Evolutionary conservation across 2,113 vertebrate genomes (phyloP).

Genomic region (Patagioenas fasciata): DNA sequence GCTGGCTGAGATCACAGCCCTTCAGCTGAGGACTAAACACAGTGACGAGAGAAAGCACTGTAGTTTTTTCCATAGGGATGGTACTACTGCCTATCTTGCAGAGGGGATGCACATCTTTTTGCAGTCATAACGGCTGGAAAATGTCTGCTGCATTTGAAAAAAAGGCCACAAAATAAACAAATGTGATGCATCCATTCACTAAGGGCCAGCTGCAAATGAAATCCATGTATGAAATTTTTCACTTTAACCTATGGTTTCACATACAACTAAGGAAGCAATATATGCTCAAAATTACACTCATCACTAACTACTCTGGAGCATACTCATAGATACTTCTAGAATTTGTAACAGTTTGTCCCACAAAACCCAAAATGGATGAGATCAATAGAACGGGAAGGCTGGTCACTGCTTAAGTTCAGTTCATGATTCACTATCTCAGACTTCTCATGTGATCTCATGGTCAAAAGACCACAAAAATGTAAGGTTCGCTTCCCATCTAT

Average conservation of each 20-base stretch:
- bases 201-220: not conserved
- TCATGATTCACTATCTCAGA: not conserved
- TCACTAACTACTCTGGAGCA: not conserved
- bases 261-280: not conserved
- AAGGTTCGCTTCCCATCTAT: not conserved
- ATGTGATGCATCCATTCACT: not conserved
- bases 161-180: not conserved
- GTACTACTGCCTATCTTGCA: not conserved
- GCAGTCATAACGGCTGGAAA: not conserved
- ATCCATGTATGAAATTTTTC: not conserved
- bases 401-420: not conserved
- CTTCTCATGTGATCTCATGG: not conserved
- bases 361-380: not conserved
- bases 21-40: not conserved
- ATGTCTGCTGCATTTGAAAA: not conserved
- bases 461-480: constrained; percentile 19
- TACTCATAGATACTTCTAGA: not conserved
- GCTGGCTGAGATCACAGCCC: not conserved
- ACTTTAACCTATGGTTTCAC: not conserved
- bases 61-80: not conserved
- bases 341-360: not conserved
- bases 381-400: constrained; percentile 3
- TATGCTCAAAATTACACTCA: not conserved
- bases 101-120: not conserved
- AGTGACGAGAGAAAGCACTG: not conserved